phyloP scores from a whole-genome alignment of 2,797 vertebrate species.

The Nannoperca obscura region DNA sequence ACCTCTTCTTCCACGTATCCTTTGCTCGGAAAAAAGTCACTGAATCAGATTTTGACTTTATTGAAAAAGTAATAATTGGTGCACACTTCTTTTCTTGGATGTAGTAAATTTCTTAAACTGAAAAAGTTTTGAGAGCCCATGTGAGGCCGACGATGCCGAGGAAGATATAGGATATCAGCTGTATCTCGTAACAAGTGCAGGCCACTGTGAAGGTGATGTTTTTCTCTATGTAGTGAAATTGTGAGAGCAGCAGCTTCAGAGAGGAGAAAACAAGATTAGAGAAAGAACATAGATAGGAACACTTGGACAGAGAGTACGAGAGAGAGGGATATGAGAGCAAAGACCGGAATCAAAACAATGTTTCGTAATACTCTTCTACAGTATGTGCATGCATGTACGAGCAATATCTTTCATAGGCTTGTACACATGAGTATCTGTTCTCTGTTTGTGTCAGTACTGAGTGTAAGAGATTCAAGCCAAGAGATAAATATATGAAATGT shows the following conservation, averaged over 20 bases:
- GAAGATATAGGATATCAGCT: not conserved
- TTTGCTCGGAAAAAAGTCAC: not conserved
- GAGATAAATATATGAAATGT: constrained; percentile 84
- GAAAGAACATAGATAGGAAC: constrained; percentile 30
- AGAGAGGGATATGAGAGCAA: constrained; percentile 36
- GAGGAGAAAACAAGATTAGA: constrained; percentile 41
- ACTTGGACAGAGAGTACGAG: constrained; percentile 29
- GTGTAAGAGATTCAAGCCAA: constrained; percentile 60
- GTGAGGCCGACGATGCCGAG: not conserved
- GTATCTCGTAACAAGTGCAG: constrained; percentile 24
- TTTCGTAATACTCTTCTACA: constrained; percentile 54
- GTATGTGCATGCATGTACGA: constrained; percentile 3
- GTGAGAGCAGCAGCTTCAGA: constrained; percentile 19
- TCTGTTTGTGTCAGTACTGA: constrained; percentile 69
- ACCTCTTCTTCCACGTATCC: not conserved
- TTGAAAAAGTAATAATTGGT: not conserved
- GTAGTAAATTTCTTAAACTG: not conserved
- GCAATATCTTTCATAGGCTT: constrained; percentile 5
- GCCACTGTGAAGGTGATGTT: constrained; percentile 26
- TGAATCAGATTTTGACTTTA: not conserved
- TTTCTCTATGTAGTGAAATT: constrained; percentile 27
- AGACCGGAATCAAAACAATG: constrained; percentile 54
- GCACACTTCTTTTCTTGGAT: not conserved
- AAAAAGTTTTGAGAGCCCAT: not conserved
- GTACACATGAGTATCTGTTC: constrained; percentile 28